Percentiles rank a stretch among this genome's conserved stretches.
phyloP scores from a whole-genome alignment of 2,888 invertebrate species.

The Pelosia muscerda region DNA sequence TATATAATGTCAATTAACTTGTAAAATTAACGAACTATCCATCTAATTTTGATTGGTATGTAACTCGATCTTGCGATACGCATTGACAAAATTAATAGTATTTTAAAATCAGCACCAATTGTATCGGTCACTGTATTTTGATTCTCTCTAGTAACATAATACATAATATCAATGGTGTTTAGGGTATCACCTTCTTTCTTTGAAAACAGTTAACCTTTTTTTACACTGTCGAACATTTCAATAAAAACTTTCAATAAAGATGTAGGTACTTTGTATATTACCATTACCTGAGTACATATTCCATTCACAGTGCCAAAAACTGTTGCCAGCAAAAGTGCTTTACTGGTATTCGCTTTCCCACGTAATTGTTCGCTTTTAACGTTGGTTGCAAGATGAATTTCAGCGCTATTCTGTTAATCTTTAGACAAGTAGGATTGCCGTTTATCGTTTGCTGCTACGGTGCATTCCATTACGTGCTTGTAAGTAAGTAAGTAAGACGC shows the following conservation, averaged over 20 bases:
- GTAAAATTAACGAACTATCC: conserved; percentile 9
- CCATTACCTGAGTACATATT: too few species aligned
- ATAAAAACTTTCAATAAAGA: too few species aligned
- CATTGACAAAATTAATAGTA: too few species aligned
- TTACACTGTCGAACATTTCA: too few species aligned
- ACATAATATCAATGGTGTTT: too few species aligned
- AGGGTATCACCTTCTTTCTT: neutral
- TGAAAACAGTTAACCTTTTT: too few species aligned
- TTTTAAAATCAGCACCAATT: too few species aligned
- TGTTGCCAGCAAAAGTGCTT: neutral
- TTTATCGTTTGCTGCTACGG: neutral
- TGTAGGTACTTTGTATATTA: too few species aligned
- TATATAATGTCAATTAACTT: conserved; percentile 44
- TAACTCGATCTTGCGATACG: too few species aligned
- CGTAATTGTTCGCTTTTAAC: neutral
- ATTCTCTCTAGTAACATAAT: too few species aligned
- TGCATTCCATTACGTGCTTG: neutral
- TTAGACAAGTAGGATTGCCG: neutral
- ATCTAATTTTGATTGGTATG: neutral
- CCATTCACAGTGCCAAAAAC: too few species aligned
- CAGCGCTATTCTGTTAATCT: neutral
- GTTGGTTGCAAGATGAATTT: neutral
- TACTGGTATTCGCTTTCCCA: neutral
- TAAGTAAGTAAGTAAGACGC: neutral
- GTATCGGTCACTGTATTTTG: too few species aligned